Evolutionary conservation across 2,888 invertebrate species (phyloP).

Genomic region (Gymnosoma rotundatum): DNA sequence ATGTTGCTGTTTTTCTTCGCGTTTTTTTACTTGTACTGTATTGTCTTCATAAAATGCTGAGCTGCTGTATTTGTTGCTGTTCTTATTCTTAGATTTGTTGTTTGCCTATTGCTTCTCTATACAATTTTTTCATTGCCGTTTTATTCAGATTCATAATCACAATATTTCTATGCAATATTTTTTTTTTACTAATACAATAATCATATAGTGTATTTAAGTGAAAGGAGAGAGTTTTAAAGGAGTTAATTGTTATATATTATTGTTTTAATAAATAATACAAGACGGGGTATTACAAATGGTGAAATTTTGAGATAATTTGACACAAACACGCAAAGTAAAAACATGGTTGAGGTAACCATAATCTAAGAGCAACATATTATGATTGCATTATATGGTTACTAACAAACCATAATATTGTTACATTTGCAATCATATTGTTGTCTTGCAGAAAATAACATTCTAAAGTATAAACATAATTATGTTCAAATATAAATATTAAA

Average conservation of each 20-base stretch:
- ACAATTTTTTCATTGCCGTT: conserved; percentile 57
- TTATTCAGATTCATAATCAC: conserved; percentile 81
- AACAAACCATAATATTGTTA: no score
- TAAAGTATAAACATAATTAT: no score
- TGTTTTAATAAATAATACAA: no score
- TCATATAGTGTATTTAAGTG: conserved; percentile 24
- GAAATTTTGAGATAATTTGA: no score
- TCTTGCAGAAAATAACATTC: no score
- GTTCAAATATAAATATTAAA: no score
- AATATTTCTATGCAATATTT: conserved; percentile 74
- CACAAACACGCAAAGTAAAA: no score
- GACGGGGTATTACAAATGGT: no score
- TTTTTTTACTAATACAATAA: conserved; percentile 33
- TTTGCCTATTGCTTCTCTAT: conserved; percentile 44
- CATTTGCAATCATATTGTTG: no score
- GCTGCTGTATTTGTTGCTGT: conserved; percentile 53
- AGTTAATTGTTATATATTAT: background rate
- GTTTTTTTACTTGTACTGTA: conserved; percentile 44
- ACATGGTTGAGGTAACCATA: no score
- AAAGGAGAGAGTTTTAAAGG: conserved; percentile 2
- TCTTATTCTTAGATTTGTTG: conserved; percentile 56
- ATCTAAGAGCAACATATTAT: no score
- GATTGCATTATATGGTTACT: no score
- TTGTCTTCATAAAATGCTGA: conserved; percentile 27
- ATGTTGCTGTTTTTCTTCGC: conserved; percentile 52